phyloP scores from a whole-genome alignment of 2,797 vertebrate genomes.

The Pseudomugil gertrudae region DNA sequence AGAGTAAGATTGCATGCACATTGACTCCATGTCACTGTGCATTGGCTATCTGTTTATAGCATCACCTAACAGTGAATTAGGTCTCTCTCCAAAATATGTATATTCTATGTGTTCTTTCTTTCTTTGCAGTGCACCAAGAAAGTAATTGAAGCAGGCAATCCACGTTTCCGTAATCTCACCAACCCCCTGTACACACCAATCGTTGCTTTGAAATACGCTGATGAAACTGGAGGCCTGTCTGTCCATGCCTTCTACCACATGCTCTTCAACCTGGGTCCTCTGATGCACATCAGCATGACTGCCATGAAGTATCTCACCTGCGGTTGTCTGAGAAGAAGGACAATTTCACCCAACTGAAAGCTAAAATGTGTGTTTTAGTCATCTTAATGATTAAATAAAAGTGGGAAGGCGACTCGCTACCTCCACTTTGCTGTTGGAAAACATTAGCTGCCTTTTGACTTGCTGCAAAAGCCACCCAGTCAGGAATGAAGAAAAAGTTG shows the following conservation, averaged over 20 bases:
- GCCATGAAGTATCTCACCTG: slow-evolving; percentile 80
- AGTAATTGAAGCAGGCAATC: slow-evolving; percentile 73
- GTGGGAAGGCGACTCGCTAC: not conserved
- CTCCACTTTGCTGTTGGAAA: not conserved
- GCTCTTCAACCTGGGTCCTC: slow-evolving; percentile 80
- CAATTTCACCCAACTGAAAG: slow-evolving; percentile 72
- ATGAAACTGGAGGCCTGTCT: slow-evolving; percentile 80
- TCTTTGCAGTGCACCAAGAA: slow-evolving; percentile 74
- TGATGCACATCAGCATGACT: slow-evolving; percentile 80
- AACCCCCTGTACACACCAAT: slow-evolving; percentile 78
- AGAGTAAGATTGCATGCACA: slow-evolving; percentile 72
- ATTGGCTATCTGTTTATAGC: not conserved
- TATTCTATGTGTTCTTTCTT: slow-evolving; percentile 3
- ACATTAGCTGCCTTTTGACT: not conserved
- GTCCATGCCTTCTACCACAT: slow-evolving; percentile 82
- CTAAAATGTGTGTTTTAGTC: not conserved
- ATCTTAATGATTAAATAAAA: slow-evolving; percentile 4
- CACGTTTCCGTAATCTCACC: slow-evolving; percentile 79
- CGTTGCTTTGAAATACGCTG: slow-evolving; percentile 82
- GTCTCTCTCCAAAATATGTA: not conserved
- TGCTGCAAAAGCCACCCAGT: not conserved
- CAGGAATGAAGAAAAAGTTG: not conserved
- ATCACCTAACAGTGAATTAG: not conserved
- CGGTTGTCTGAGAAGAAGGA: slow-evolving; percentile 73
- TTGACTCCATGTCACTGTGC: not conserved